These are phyloP conservation scores for Liopterus haemorrhoidalis DNA, from an alignment of 2,888 invertebrate genomes.

Conservation along the genomic window DNA sequence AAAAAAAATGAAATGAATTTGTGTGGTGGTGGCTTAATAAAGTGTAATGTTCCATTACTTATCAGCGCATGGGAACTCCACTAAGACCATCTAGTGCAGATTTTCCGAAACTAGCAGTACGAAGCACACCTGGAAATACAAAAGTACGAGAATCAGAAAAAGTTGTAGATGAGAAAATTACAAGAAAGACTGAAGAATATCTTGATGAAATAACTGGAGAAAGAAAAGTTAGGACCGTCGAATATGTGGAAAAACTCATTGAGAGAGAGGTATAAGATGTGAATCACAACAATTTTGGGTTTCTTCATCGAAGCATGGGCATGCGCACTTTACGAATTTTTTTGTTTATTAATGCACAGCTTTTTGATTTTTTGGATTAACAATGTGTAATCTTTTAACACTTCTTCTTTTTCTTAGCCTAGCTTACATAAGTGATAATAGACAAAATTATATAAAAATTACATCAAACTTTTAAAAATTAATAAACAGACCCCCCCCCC, in stretches of 20 bases:
- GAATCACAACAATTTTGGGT: neutral
- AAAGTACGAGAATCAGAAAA: constrained; percentile 85
- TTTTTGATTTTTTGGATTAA: no score
- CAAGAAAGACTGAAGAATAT: constrained; percentile 81
- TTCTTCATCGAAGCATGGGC: no score
- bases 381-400: no score
- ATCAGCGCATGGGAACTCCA: constrained; percentile 26
- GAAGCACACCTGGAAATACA: constrained; percentile 76
- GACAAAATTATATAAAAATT: no score
- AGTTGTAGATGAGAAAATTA: constrained; percentile 82
- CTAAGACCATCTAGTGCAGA: constrained; percentile 60
- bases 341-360: no score
- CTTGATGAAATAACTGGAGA: constrained; percentile 79
- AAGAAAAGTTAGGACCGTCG: constrained; percentile 81
- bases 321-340: no score
- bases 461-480: no score
- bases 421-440: no score
- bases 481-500: no score
- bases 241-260: constrained; percentile 92
- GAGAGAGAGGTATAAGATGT: constrained; percentile 76
- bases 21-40: constrained; percentile 1
- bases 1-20: constrained; percentile 1
- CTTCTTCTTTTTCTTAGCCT: no score
- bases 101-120: constrained; percentile 81
- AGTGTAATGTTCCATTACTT: constrained; percentile 13